Evolutionary conservation across 1,140 invertebrate genomes (phyloP), one percentile per base, ranked within the genome.

Genomic region (Macrobrachium rosenbergii): DNA sequence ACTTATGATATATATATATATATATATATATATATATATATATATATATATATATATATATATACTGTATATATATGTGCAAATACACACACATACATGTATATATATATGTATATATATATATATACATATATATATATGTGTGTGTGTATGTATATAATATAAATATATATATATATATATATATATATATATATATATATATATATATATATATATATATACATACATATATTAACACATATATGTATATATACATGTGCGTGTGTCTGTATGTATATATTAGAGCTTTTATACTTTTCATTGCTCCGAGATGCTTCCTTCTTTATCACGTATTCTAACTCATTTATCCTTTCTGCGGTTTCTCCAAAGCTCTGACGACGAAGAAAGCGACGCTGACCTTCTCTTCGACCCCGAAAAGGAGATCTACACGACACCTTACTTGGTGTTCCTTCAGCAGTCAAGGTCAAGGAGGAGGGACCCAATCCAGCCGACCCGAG

Each of bases 331-430:
- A n/a, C n/a, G n/a, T n/a, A n/a, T 75, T 76, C 73, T 28, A 45
- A 16, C 19, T 21, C 2, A 21, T 21, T n/a, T 12, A 67, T 23
- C 19, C 17, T n/a, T 11, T 6, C 2, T 6, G 19, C 17, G 3
- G 14, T 69, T 17, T 21, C 52, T 28, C 60, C 28, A 19, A 62
- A 84, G 83, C 14, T 78, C 83, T n/a, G 83, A 84, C 21, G 67
- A 75, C 19, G 83, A 67, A 8, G 83, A 78, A 14, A 77, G 75
- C 60, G 83, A 84, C 19, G 83, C 17, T 21, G 83, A 84, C 69
- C 83, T 84, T 10, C 52, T 84, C 19, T 84, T 77, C 60, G 83
- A 84, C 83, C 60, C 83, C 1, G 83, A 78, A 58, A 84, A 84
- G 43, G 83, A 84, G 75, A 63, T 62, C 19, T 84, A 84, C 60